A percentile compares a stretch with the other conserved stretches of the same genome.
These are phyloP conservation scores for Drosophila asahinai DNA, from an alignment of 1,140 invertebrate genomes.

Conservation along the genomic window DNA sequence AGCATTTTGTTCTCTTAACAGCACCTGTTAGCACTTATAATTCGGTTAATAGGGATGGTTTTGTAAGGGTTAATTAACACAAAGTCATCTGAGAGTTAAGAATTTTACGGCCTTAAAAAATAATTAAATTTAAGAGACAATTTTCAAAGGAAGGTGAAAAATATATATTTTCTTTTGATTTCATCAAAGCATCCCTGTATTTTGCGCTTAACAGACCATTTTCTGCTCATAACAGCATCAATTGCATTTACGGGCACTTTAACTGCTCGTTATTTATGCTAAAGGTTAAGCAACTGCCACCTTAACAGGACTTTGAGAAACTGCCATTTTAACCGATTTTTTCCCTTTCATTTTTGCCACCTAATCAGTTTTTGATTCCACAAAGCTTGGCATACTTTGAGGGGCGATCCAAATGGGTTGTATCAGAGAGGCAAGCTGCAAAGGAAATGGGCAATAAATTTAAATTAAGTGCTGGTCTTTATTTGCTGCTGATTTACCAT, in stretches of 20 bases:
- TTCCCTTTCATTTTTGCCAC: slow-evolving; percentile 20
- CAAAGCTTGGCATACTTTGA: slow-evolving; percentile 31
- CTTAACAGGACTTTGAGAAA: slow-evolving; percentile 1
- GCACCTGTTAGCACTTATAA: too few species aligned
- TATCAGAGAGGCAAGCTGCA: background rate
- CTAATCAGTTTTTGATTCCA: slow-evolving; percentile 42
- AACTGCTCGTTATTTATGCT: background rate
- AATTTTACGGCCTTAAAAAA: too few species aligned
- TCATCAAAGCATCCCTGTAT: background rate
- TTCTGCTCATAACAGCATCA: background rate
- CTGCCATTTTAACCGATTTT: background rate
- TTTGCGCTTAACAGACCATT: background rate
- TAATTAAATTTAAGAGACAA: too few species aligned
- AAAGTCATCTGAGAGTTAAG: background rate
- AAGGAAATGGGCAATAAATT: slow-evolving; percentile 35
- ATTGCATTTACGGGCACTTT: background rate
- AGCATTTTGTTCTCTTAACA: too few species aligned
- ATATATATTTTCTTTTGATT: background rate
- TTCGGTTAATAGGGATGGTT: too few species aligned
- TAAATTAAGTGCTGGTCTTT: slow-evolving; percentile 35
- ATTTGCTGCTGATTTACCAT: slow-evolving; percentile 43
- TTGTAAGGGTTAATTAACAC: too few species aligned
- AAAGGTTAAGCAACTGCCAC: background rate
- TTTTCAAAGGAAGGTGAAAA: background rate
- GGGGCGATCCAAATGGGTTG: slow-evolving; percentile 9